These are phyloP conservation scores for Nebria ingens DNA, from an alignment of 1,140 invertebrate species.

Conservation along the genomic window DNA sequence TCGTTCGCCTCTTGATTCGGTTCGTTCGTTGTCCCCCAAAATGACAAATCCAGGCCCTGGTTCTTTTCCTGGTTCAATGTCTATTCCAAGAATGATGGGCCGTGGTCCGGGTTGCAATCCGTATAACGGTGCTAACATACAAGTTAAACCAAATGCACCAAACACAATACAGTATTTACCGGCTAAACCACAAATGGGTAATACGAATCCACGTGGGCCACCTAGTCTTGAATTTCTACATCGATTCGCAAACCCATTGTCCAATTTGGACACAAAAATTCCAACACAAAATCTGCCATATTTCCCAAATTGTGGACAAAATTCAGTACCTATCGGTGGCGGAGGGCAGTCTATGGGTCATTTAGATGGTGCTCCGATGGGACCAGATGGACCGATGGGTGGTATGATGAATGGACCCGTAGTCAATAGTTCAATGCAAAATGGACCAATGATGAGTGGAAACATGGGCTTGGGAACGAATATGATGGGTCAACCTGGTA, in stretches of 20 bases:
- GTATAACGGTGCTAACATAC: constrained; percentile 74
- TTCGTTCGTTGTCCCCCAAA: constrained; percentile 36
- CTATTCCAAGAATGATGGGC: constrained; percentile 39
- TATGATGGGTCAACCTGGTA: constrained; percentile 25
- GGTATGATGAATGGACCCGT: constrained; percentile 39
- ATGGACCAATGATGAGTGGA: constrained; percentile 33
- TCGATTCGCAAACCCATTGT: constrained; percentile 69
- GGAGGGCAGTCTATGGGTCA: constrained; percentile 33
- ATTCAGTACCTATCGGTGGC: constrained; percentile 36
- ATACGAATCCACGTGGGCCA: constrained; percentile 59
- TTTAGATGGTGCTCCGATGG: constrained; percentile 34
- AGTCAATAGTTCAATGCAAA: constrained; percentile 22
- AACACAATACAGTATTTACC: constrained; percentile 98
- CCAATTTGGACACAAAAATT: constrained; percentile 60
- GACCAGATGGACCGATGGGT: constrained; percentile 38
- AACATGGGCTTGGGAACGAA: constrained; percentile 29
- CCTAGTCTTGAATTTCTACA: constrained; percentile 89
- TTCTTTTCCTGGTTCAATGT: constrained; percentile 34
- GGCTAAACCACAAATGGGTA: constrained; percentile 65
- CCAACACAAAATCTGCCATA: constrained; percentile 63
- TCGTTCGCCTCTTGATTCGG: constrained; percentile 35
- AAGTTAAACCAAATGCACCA: constrained; percentile 91
- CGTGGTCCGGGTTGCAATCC: constrained; percentile 50
- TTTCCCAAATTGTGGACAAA: constrained; percentile 47
- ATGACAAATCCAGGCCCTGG: constrained; percentile 23